phyloP scores from a whole-genome alignment of 2,113 vertebrate species.

The Ahaetulla prasina region DNA sequence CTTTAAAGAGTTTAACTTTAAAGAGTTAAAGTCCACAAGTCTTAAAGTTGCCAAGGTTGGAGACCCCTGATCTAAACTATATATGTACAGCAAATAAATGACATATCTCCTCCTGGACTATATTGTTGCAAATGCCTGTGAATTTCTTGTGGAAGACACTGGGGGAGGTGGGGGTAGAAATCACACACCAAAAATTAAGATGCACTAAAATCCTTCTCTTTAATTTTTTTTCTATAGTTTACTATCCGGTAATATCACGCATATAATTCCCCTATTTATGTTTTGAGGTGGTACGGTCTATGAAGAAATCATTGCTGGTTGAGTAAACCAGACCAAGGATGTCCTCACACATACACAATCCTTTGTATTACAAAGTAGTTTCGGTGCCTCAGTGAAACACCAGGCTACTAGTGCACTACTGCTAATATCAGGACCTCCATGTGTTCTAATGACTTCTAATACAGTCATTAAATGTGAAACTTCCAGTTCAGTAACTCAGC shows the following conservation, averaged over 20 bases:
- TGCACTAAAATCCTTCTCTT: neutral
- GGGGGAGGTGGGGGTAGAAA: neutral
- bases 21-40: no score
- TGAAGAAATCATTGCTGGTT: neutral
- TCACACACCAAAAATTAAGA: neutral
- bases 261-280: neutral
- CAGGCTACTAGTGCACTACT: neutral
- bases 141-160: neutral
- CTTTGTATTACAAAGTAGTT: neutral
- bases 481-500: neutral
- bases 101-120: neutral
- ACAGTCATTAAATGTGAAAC: neutral
- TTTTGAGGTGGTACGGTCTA: neutral
- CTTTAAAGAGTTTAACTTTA: no score
- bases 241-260: neutral
- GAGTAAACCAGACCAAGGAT: neutral
- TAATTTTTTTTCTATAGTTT: neutral
- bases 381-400: neutral
- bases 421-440: neutral
- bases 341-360: neutral
- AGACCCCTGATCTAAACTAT: neutral
- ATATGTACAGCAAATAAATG: neutral
- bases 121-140: neutral
- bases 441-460: neutral
- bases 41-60: no score